Conservation (phyloP, 2,113 vertebrate species). For the Hassar affinis region DNA sequence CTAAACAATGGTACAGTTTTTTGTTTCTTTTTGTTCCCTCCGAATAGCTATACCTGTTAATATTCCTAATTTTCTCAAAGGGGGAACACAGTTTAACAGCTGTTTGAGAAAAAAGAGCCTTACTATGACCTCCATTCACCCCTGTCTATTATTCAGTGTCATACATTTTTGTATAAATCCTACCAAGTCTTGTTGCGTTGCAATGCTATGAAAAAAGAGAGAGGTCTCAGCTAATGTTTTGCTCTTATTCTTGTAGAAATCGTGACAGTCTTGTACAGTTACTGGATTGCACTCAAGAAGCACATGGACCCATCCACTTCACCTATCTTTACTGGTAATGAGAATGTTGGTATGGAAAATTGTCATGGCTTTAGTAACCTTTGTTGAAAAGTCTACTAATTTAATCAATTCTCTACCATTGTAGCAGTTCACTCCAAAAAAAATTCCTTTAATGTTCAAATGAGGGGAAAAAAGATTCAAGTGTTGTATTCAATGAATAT, state of each 20-base stretch:
- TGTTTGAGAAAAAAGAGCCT: neutral
- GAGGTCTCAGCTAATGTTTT: constrained; percentile 17
- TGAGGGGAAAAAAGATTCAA: neutral
- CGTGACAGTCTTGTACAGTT: constrained; percentile 24
- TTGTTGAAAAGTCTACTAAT: neutral
- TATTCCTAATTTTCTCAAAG: neutral
- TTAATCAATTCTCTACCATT: neutral
- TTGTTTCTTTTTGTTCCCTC: accelerated
- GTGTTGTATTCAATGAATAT: no score
- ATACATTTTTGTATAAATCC: constrained; percentile 31
- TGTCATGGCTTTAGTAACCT: neutral
- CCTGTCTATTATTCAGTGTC: constrained; percentile 38
- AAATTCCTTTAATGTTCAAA: neutral
- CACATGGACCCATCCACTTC: constrained; percentile 14
- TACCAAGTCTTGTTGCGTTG: constrained; percentile 1
- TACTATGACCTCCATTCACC: neutral
- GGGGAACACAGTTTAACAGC: neutral
- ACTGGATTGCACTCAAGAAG: constrained; percentile 10
- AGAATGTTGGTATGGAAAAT: neutral
- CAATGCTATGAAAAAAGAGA: neutral
- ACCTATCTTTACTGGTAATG: neutral
- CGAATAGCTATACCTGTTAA: neutral
- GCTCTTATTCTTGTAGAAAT: constrained; percentile 35
- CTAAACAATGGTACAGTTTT: neutral
- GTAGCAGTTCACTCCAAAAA: neutral